phyloP scores from a whole-genome alignment of 2,888 invertebrate genomes.

The Xanthostigma xanthostigma region DNA sequence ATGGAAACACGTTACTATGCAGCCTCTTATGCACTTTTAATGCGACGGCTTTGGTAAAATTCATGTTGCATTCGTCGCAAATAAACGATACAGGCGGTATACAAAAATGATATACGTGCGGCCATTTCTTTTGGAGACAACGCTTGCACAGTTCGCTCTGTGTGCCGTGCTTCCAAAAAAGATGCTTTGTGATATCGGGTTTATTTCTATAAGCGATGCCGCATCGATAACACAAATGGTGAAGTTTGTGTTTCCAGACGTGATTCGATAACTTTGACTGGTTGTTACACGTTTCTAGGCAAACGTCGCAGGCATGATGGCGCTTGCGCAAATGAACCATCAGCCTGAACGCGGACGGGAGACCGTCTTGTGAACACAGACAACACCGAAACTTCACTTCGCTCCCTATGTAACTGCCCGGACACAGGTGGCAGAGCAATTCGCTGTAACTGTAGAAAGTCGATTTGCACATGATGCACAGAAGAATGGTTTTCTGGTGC shows the following conservation, averaged over 20 bases:
- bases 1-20: constrained; percentile 55
- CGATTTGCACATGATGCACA: constrained; percentile 77
- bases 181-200: constrained; percentile 74
- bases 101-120: constrained; percentile 83
- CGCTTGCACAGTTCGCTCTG: constrained; percentile 73
- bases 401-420: constrained; percentile 53
- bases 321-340: constrained; percentile 78
- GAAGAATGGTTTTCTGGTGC: constrained; percentile 67
- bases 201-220: constrained; percentile 79
- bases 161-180: constrained; percentile 87
- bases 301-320: constrained; percentile 77
- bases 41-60: constrained; percentile 60
- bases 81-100: constrained; percentile 61
- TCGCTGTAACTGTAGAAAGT: constrained; percentile 81
- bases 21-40: constrained; percentile 73
- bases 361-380: constrained; percentile 57
- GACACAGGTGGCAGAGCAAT: constrained; percentile 73
- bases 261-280: constrained; percentile 72
- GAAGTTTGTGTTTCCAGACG: constrained; percentile 80
- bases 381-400: constrained; percentile 68
- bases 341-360: constrained; percentile 74
- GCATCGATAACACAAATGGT: constrained; percentile 76
- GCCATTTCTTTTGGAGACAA: constrained; percentile 82
- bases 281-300: constrained; percentile 65
- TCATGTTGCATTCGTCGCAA: constrained; percentile 68